phyloP scores from a whole-genome alignment of 2,113 vertebrate genomes.

The Lepisosteus oculatus region DNA sequence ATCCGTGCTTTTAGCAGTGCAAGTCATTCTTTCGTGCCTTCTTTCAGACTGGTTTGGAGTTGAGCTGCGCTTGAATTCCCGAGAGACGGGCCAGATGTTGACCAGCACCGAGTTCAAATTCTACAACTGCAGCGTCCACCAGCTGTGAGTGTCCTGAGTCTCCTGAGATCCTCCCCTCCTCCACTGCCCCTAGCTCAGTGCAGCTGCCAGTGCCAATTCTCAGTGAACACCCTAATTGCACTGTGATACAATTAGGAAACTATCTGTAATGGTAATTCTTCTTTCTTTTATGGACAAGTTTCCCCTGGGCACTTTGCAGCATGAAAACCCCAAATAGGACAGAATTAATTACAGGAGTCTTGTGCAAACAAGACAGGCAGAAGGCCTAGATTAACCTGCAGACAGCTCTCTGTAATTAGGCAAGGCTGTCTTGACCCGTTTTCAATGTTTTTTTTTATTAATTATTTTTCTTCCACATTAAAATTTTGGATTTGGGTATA shows the following conservation, averaged over 20 bases:
- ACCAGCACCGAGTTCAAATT: conserved; percentile 98
- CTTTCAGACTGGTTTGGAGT: conserved; percentile 89
- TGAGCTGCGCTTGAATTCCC: conserved; percentile 87
- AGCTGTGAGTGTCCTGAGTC: conserved; percentile 74
- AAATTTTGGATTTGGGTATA: conserved; percentile 9
- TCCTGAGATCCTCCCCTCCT: background rate
- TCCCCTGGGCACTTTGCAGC: background rate
- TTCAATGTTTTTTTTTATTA: conserved; percentile 6
- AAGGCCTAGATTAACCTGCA: background rate
- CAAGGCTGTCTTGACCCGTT: background rate
- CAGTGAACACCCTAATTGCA: background rate
- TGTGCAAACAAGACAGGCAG: background rate
- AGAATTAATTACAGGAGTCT: conserved; percentile 8
- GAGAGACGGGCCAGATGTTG: conserved; percentile 88
- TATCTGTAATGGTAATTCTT: background rate
- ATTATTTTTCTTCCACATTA: conserved; percentile 24
- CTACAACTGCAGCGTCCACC: conserved; percentile 98
- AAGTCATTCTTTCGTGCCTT: conserved; percentile 2
- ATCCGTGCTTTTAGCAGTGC: too few relatives aligned
- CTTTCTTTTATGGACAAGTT: background rate
- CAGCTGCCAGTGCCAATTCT: background rate
- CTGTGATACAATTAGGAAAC: background rate
- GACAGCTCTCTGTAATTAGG: conserved; percentile 12
- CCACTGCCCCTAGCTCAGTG: conserved; percentile 18
- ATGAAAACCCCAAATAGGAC: conserved; percentile 6